Base-by-base conservation (phyloP, 2,888 invertebrate genomes). In the Noctua pronuba region DNA sequence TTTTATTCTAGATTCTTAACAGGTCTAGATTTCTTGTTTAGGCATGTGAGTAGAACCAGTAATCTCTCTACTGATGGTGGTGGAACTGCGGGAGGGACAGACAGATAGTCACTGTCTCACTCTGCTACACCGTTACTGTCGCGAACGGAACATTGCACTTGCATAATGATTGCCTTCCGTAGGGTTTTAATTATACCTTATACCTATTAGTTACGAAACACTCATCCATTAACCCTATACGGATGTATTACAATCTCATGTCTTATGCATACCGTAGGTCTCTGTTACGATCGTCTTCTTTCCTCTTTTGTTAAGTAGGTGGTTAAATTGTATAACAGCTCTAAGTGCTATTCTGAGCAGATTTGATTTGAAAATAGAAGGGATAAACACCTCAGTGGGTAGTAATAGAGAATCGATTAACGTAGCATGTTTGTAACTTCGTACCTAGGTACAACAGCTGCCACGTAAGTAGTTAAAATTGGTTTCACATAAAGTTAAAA, bases 1-100 rank as follows among this genome's bases (percentile, higher is more conserved):
- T 87, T 86, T 82, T 74, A 87, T 87, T 89, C 89, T 86, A 86
- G 86, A 90, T 91, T 91, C 83, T 84, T 88, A 84, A 87, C 88
- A 84, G 82, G 89, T 89, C 87, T 88, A 89, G 91, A 90, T 91
- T 90, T 91, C 91, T 92, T 90, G 86, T 86, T 87, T 83, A 82
- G 75, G 79, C 82, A 83, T 84, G 82, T 86, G 80, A 84, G 86
- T 83, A 79, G 78, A 91, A 93, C 92, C 86, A 76, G 93, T 92
- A 92, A 49, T 67, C 58, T 87, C 67, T 76, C 69, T 74, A 73
- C 46, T 73, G 21, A 58, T 68, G 46, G 64, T 73, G 66, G 75
- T 84, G 82, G 79, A 74, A 83, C 11, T 79, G 74, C 3, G 72
- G 82, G 69, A 76, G 77, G 83, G 82, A 84, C 80, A 44, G n/a